Percentiles rank a stretch among this genome's conserved stretches.
phyloP scores from a whole-genome alignment of 2,113 vertebrate genomes.

The Passer montanus region DNA sequence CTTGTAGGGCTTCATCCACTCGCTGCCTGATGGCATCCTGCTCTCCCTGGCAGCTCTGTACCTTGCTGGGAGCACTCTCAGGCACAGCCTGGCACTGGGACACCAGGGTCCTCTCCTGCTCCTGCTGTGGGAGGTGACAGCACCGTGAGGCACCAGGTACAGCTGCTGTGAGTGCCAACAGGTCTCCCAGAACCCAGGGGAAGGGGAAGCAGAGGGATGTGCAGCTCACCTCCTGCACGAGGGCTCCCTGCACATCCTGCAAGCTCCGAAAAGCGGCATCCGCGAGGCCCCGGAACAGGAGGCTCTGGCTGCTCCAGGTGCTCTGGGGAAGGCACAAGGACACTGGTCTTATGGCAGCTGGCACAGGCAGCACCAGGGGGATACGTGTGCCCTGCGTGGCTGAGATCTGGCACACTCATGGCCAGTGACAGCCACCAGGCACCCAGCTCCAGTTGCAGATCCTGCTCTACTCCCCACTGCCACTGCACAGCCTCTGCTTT shows the following conservation, averaged over 20 bases:
- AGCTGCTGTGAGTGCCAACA: fast-evolving
- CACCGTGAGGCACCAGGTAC: background rate
- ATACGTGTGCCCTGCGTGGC: fast-evolving
- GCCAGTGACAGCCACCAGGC: constrained; percentile 35
- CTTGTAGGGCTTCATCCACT: constrained; percentile 74
- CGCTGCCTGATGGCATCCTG: constrained; percentile 69
- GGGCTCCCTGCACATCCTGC: constrained; percentile 12
- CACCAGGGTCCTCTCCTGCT: constrained; percentile 61
- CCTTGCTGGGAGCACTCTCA: constrained; percentile 69
- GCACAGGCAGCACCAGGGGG: fast-evolving
- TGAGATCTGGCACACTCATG: background rate
- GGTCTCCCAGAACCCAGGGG: background rate
- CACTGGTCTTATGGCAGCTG: fast-evolving
- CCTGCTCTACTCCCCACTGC: constrained; percentile 50
- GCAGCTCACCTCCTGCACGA: background rate
- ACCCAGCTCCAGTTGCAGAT: constrained; percentile 69
- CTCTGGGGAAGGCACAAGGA: constrained; percentile 16
- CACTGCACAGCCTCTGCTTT: constrained; percentile 69
- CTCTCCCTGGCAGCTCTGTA: constrained; percentile 71
- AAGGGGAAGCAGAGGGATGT: background rate
- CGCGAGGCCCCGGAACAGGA: background rate
- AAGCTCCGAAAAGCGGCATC: background rate
- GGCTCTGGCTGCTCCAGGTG: constrained; percentile 7
- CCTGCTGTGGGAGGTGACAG: background rate
- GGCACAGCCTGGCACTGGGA: constrained; percentile 63